Conservation (phyloP, 2,888 invertebrate genomes). For the Lomographa bimaculata region DNA sequence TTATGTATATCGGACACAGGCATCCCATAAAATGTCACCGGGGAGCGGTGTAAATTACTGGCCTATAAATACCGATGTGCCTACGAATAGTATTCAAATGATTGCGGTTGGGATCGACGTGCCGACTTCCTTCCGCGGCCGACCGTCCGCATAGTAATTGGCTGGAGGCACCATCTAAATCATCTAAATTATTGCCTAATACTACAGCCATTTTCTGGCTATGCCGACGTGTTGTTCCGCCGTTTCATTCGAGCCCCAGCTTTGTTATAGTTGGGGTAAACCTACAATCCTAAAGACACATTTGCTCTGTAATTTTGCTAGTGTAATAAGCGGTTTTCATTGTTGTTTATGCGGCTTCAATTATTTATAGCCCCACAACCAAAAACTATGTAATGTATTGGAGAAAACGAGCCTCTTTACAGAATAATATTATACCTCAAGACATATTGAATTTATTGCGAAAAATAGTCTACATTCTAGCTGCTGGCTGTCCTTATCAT, state of each 20-base stretch:
- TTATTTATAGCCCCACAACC: slow-evolving; percentile 26
- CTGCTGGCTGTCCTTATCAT: slow-evolving; percentile 18
- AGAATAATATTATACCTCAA: slow-evolving; percentile 22
- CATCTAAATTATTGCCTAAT: slow-evolving; percentile 81
- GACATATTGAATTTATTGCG: slow-evolving; percentile 19
- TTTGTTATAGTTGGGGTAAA: slow-evolving; percentile 66
- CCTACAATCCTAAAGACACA: slow-evolving; percentile 48
- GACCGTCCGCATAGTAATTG: slow-evolving; percentile 77
- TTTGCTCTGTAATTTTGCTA: slow-evolving; percentile 41
- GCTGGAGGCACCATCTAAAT: slow-evolving; percentile 71
- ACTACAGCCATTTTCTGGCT: slow-evolving; percentile 64
- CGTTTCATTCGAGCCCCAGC: slow-evolving; percentile 62
- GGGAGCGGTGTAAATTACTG: slow-evolving; percentile 67
- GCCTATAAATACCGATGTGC: slow-evolving; percentile 72
- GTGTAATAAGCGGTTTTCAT: slow-evolving; percentile 37
- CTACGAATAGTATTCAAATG: slow-evolving; percentile 74
- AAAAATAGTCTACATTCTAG: slow-evolving; percentile 13
- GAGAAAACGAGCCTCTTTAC: slow-evolving; percentile 20
- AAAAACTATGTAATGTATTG: slow-evolving; percentile 28
- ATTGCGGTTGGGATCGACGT: slow-evolving; percentile 77
- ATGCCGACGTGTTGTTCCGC: slow-evolving; percentile 68
- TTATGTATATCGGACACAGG: slow-evolving; percentile 59
- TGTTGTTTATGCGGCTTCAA: slow-evolving; percentile 20
- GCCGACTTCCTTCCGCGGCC: slow-evolving; percentile 74
- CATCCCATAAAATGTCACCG: slow-evolving; percentile 72